Conservation (phyloP, 2,113 vertebrate genomes). For the Progne subis region DNA sequence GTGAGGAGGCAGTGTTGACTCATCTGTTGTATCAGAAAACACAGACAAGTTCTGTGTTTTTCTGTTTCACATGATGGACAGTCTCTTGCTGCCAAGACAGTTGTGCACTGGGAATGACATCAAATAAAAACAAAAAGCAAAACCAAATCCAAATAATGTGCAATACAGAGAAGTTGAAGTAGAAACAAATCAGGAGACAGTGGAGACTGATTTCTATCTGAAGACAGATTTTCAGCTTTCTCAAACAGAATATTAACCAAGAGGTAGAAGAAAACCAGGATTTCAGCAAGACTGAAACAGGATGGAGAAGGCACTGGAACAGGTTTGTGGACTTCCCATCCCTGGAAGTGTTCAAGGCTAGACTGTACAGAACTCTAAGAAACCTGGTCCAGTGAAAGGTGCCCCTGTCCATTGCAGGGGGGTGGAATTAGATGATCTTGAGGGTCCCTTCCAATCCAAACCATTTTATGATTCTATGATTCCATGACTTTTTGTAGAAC, state of each 20-base stretch:
- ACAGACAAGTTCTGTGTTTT: neutral
- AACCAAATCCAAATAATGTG: neutral
- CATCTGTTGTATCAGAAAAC: neutral
- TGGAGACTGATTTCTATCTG: neutral
- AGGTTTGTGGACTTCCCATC: neutral
- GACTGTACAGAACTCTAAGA: neutral
- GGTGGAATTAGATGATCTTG: neutral
- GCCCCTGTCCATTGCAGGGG: neutral
- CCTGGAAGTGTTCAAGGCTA: neutral
- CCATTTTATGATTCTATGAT: neutral
- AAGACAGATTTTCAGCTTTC: neutral
- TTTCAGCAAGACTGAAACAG: neutral
- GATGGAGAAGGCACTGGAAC: neutral
- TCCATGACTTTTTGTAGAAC: neutral
- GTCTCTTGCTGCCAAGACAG: neutral
- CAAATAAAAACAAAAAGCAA: neutral
- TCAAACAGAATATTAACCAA: neutral
- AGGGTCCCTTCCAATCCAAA: neutral
- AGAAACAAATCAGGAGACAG: neutral
- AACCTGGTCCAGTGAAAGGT: neutral
- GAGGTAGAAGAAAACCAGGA: neutral
- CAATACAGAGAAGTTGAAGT: neutral
- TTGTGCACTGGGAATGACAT: neutral
- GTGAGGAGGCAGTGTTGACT: neutral
- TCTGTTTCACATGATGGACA: neutral